phyloP scores from a whole-genome alignment of 2,888 invertebrate genomes.

The Trachelus iudaicus region DNA sequence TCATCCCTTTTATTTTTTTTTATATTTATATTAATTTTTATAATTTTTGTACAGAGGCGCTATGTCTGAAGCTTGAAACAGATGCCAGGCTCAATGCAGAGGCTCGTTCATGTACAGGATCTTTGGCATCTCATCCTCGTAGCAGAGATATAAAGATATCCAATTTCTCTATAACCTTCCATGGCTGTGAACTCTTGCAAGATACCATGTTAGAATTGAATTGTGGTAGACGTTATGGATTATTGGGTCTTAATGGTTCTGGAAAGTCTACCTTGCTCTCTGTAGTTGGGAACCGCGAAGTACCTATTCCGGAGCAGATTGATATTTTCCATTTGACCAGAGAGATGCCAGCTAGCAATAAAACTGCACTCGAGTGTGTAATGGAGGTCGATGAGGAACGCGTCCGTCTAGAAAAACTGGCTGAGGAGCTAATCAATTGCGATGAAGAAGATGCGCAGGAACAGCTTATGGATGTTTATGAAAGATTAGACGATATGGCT shows the following conservation, averaged over 20 bases:
- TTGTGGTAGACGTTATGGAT: constrained; percentile 95
- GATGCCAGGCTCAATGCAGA: constrained; percentile 94
- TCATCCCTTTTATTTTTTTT: too few species aligned
- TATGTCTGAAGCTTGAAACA: constrained; percentile 87
- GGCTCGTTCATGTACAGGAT: constrained; percentile 94
- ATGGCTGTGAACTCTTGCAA: constrained; percentile 94
- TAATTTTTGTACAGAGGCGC: constrained; percentile 72
- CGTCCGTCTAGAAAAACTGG: constrained; percentile 88
- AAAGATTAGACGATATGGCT: constrained; percentile 95
- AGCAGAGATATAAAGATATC: constrained; percentile 97
- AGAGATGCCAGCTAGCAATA: constrained; percentile 98
- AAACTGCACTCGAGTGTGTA: constrained; percentile 94
- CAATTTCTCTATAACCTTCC: constrained; percentile 97
- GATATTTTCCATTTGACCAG: constrained; percentile 97
- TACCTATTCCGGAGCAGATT: constrained; percentile 95
- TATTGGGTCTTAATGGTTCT: constrained; percentile 97
- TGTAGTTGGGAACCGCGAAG: constrained; percentile 91
- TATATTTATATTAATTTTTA: neutral
- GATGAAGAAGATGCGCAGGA: constrained; percentile 90
- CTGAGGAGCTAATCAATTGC: constrained; percentile 87
- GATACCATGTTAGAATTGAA: constrained; percentile 98
- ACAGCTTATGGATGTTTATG: constrained; percentile 97
- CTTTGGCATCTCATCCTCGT: constrained; percentile 93
- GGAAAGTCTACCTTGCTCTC: constrained; percentile 97
- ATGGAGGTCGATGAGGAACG: constrained; percentile 99